These are phyloP conservation scores for Gallinago media DNA, from an alignment of 2,113 vertebrate genomes.

Conservation along the genomic window DNA sequence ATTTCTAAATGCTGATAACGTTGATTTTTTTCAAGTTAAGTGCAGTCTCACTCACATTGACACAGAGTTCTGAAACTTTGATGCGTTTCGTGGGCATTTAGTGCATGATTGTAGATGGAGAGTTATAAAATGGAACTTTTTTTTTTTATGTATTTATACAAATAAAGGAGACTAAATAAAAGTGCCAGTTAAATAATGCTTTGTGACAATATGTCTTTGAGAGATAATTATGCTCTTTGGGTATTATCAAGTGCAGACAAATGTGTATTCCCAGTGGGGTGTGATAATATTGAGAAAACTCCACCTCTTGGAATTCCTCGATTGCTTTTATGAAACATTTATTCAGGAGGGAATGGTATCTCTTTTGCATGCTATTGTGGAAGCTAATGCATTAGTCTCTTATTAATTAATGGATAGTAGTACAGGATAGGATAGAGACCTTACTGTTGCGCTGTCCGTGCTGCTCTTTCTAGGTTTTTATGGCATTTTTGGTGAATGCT, in stretches of 20 bases:
- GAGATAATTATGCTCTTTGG: conserved; percentile 22
- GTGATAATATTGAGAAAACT: conserved; percentile 33
- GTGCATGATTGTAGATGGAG: not conserved
- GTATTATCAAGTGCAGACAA: conserved; percentile 9
- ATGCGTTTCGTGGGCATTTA: accelerated
- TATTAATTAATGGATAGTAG: not conserved
- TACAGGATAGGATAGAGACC: not conserved
- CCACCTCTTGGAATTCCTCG: conserved; percentile 42
- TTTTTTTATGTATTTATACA: not conserved
- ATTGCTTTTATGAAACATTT: conserved; percentile 20
- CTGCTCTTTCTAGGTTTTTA: not conserved
- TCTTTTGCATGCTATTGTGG: not conserved
- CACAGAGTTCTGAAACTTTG: not conserved
- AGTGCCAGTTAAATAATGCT: not conserved
- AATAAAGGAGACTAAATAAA: not conserved
- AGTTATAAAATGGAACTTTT: not conserved
- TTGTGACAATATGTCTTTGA: conserved; percentile 4
- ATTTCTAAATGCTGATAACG: not conserved
- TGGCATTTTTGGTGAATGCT: not conserved
- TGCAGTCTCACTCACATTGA: not conserved
- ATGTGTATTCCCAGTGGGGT: not conserved
- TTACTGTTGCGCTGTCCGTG: not conserved
- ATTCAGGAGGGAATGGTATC: not conserved
- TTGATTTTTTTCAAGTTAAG: not conserved
- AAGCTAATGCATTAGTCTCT: not conserved